Conservation (phyloP, 92 coral and sea anemone species). For the Siderastrea radians region DNA sequence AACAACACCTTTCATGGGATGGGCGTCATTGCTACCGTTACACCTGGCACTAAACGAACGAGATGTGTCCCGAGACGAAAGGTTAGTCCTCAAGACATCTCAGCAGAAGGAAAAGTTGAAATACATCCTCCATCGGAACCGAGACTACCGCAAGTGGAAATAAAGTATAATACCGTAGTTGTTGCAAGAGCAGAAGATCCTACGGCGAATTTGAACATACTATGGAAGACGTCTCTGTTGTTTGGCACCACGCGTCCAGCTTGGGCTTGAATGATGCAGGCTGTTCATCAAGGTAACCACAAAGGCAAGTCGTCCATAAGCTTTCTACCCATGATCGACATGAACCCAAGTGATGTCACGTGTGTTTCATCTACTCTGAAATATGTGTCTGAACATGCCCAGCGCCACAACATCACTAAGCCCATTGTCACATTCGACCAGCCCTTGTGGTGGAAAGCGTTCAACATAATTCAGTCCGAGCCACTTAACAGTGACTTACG, state of each 20-base stretch:
- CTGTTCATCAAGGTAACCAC: slow-evolving; percentile 26
- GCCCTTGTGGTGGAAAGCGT: slow-evolving; percentile 66
- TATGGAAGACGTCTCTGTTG: slow-evolving; percentile 70
- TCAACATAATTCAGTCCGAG: slow-evolving; percentile 33
- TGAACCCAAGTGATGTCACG: slow-evolving; percentile 54
- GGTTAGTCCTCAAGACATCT: slow-evolving; percentile 40
- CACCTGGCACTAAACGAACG: slow-evolving; percentile 62
- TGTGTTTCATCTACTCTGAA: slow-evolving; percentile 56
- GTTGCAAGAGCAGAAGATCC: slow-evolving; percentile 50
- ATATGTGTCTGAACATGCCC: slow-evolving; percentile 48
- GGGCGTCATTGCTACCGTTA: slow-evolving; percentile 72
- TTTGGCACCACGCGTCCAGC: slow-evolving; percentile 60
- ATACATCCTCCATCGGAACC: slow-evolving; percentile 58
- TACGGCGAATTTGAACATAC: slow-evolving; percentile 55
- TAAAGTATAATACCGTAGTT: slow-evolving; percentile 50
- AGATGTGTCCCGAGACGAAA: slow-evolving; percentile 50
- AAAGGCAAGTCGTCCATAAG: slow-evolving; percentile 52
- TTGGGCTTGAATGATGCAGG: slow-evolving; percentile 72
- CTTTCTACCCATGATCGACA: slow-evolving; percentile 70
- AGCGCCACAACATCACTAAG: not conserved
- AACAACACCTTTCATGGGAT: slow-evolving; percentile 69
- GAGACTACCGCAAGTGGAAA: slow-evolving; percentile 34
- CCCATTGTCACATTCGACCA: slow-evolving; percentile 60
- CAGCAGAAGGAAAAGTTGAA: slow-evolving; percentile 51
- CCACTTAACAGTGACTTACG: slow-evolving; percentile 40